Percentiles rank a stretch among this genome's conserved stretches.
These are phyloP conservation scores for Eudemis profundana DNA, from an alignment of 2,888 invertebrate genomes.

Conservation along the genomic window DNA sequence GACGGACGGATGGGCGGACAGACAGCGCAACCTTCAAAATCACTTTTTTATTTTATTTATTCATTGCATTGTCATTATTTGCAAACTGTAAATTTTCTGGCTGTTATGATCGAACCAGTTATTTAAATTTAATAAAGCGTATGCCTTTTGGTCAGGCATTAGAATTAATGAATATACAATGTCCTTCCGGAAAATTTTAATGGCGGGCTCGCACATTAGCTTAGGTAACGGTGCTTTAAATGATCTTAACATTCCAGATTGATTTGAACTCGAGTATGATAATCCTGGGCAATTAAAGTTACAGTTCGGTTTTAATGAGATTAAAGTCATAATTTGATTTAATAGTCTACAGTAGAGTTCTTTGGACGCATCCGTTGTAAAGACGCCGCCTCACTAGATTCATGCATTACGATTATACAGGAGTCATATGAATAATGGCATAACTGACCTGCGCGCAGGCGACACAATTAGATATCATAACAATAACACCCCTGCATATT, in stretches of 20 bases:
- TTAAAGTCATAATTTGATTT: conserved; percentile 26
- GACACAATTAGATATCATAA: neutral
- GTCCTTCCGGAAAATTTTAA: conserved; percentile 62
- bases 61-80: neutral
- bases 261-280: conserved; percentile 26
- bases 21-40: too few relatives aligned
- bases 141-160: conserved; percentile 53
- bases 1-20: too few relatives aligned
- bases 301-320: conserved; percentile 30
- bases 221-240: conserved; percentile 34
- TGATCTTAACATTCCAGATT: conserved; percentile 22
- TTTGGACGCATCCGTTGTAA: conserved; percentile 7
- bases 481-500: neutral
- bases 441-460: neutral
- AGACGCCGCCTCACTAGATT: neutral
- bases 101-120: conserved; percentile 50
- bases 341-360: conserved; percentile 28
- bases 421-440: neutral
- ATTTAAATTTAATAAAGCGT: conserved; percentile 56
- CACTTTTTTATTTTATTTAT: too few relatives aligned
- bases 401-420: neutral
- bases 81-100: conserved; percentile 2
- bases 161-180: conserved; percentile 59
- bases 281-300: conserved; percentile 31
- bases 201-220: conserved; percentile 40